Conservation (phyloP, 2,797 vertebrate genomes). For the Nyctibius grandis region DNA sequence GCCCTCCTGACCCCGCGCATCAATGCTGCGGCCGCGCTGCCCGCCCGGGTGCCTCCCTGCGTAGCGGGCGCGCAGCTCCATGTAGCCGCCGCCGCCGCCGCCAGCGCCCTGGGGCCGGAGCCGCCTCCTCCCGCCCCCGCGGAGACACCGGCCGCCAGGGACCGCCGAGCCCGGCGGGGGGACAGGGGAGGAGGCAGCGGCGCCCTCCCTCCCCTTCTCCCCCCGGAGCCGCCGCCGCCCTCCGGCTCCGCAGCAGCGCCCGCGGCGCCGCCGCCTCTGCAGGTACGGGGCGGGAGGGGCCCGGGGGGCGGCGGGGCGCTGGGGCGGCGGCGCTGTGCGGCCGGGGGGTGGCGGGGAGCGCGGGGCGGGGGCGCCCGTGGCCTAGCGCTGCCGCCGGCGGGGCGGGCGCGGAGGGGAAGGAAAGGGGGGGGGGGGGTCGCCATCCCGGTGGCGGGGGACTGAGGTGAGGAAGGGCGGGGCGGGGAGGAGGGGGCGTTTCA, state of each 20-base stretch:
- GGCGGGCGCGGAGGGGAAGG: not conserved
- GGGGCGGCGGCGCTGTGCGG: not conserved
- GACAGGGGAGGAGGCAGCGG: slow-evolving; percentile 66
- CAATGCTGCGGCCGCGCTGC: slow-evolving; percentile 47
- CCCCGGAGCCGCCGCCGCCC: slow-evolving; percentile 58
- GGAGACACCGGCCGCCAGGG: slow-evolving; percentile 11
- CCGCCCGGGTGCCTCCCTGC: slow-evolving; percentile 41
- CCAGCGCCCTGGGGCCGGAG: slow-evolving; percentile 2
- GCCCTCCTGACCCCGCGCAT: slow-evolving; percentile 44
- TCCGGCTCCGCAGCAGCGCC: slow-evolving; percentile 59
- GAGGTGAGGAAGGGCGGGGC: not conserved
- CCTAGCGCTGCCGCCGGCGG: slow-evolving; percentile 42
- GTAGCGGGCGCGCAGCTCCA: slow-evolving; percentile 37
- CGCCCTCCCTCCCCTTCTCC: slow-evolving; percentile 55
- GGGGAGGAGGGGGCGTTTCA: not conserved
- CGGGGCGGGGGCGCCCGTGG: slow-evolving; percentile 29
- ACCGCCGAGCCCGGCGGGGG: slow-evolving; percentile 65
- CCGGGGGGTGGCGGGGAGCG: not conserved
- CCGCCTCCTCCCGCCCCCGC: slow-evolving; percentile 16
- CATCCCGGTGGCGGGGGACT: not conserved
- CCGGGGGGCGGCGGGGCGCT: slow-evolving; percentile 16
- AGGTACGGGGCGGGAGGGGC: slow-evolving; percentile 63
- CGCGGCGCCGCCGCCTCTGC: slow-evolving; percentile 62
- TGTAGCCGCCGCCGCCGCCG: slow-evolving; percentile 46
- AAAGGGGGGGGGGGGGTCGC: not conserved